Evolutionary conservation across 2,888 invertebrate species (phyloP), one percentile per base, ranked within the genome.

Genomic region (Blera fallax): DNA sequence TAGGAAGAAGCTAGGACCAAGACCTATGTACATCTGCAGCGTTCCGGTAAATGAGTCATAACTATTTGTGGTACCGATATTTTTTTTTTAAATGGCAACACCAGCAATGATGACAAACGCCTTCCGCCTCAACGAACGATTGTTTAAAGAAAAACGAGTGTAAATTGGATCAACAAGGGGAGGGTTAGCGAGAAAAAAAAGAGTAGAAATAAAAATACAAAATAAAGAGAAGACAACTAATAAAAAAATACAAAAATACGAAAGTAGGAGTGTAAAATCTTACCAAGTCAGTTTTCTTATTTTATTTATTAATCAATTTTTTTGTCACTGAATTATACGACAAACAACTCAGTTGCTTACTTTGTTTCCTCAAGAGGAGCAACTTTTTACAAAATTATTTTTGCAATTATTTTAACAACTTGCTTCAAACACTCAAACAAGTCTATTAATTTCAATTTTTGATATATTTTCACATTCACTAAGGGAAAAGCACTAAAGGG

Each of bases 311-410:
- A 10, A 18, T 40, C 24, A 24, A 3, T 32, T 56, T 24, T 60
- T 18, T 60, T 32, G 14, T 58, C 48, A 60, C 40, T 52, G 11
- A 24, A 60, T 43, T 27, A 11, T 8, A 43, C 48, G 18, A 0
- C 34, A 48, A 27, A 29, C 60, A 48, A 73, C 52, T 16, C 50
- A 62, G 10, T 32, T 52, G 72, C n/a, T 62, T 50, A 21, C 18
- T 45, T 29, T 1, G 21, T 34, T 58, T 56, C 43, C 0, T 34
- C 18, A 3, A 29, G 18, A 29, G 11, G 16, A 27, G 8, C n/a
- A 16, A 43, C 11, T 45, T 48, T 50, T 34, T 32, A 50, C 32
- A 40, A n/a, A 24, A 24, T 24, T 40, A n/a, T 34, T 34, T 34
- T n/a, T 21, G 3, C 24, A 37, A 7, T 24, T 67, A 50, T 65